Base-by-base conservation (phyloP, 2,113 vertebrate species). In the Rousettus leschenaultii region DNA sequence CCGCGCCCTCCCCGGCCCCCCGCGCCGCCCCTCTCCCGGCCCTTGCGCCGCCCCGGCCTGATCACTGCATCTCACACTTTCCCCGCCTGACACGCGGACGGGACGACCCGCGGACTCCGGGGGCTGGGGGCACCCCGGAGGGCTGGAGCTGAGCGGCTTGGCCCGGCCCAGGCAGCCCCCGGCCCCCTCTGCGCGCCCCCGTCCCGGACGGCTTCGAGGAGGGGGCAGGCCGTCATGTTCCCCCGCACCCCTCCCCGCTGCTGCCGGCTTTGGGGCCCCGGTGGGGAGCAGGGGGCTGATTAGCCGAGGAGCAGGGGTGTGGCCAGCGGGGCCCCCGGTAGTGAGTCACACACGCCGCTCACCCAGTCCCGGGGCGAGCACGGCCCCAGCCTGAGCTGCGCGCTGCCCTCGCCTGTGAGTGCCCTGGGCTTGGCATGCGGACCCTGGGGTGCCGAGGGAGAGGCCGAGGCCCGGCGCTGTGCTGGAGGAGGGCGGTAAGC, bases 341-440 rank as follows among this genome's bases (percentile, higher is more conserved):
- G 90, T 95, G 97, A 96, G 95, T 94, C 97, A 97, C 96, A 96
- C 91, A 61, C 88, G 82, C 96, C 70, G 95, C 88, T 83, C 88
- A 96, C 97, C 97, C 97, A 91, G 97, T 96, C 97, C 97, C 86
- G 65, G 97, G 96, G 94, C 97, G 95, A 74, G 96, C 93, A 73
- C 71, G n/a, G 71, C 87, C 89, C 92, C 70, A 63, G 96, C 94
- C 97, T 66, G 85, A 95, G 94, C 97, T 91, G 97, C 94, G 88
- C 93, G 38, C 95, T 38, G 77, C 28, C 79, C 83, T 14, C 78
- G 77, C 89, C 86, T 59, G 89, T 79, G 97, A 95, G 94, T 91
- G 86, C 92, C 93, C 86, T 1, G 83, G 91, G 91, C 95, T 94
- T 98, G 99, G 99, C 99, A 99, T 99, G 99, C 98, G 97, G 82